Evolutionary conservation across 1,140 invertebrate species (phyloP), one percentile per base, ranked within the genome.

Genomic region (Orchestia grillus): DNA sequence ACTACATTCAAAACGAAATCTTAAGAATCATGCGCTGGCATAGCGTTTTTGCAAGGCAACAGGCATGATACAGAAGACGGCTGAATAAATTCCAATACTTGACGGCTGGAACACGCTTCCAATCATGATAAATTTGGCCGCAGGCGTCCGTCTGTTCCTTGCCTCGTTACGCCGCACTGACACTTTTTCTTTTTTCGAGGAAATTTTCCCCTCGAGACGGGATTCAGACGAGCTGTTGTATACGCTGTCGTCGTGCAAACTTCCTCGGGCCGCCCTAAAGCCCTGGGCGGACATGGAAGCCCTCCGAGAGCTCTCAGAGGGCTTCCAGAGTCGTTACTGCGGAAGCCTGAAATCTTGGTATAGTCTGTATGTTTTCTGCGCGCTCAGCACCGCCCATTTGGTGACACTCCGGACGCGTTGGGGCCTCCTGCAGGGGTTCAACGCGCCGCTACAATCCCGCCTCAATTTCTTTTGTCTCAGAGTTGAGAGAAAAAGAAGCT

Each of bases 281-380:
- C 92, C 92, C 44, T 40, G 19, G 92, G 19, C 92, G 43, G 92
- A 94, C 92, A 47, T 44, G 92, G 92, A 94, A 94, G 92, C 92
- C 92, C 92, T 45, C 44, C 43, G 43, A 94, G 92, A 11, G 92
- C 92, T 94, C 92, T 94, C 92, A 44, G 92, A 94, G 47, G 92
- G 92, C 92, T 94, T 94, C 45, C 43, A 45, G 92, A 94, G 92
- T 94, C 92, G 92, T 94, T 94, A 94, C 92, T 45, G 92, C 11
- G 44, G 92, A 47, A 94, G 44, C 92, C 92, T 47, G 88, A 94
- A 94, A 94, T 94, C 92, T 94, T 94, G 92, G 41, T 45, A 45
- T 94, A 44, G 92, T 94, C 92, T 94, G 43, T 94, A 94, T 45
- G 92, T 94, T 94, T 45, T 91, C 88, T 91, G 41, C 88, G 88